phyloP scores from a whole-genome alignment of 2,888 invertebrate species.

The Drosophila mayaguana region DNA sequence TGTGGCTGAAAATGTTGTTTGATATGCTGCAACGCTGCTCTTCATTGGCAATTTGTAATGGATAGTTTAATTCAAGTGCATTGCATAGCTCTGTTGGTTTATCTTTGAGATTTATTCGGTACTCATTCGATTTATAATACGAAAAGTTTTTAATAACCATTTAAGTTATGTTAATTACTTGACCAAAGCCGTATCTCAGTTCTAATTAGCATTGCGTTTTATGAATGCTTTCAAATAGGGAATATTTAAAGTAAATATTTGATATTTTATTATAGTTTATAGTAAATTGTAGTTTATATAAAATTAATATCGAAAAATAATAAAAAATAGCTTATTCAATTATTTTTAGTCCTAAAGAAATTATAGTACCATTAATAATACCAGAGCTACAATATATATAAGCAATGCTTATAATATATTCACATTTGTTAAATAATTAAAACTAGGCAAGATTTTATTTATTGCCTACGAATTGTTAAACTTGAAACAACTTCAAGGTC shows the following conservation, averaged over 20 bases:
- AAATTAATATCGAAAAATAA: no score
- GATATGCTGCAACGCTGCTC: constrained; percentile 7
- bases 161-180: background rate
- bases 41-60: constrained; percentile 8
- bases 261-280: no score
- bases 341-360: no score
- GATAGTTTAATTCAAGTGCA: background rate
- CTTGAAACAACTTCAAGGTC: no score
- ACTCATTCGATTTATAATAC: background rate
- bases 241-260: background rate
- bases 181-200: background rate
- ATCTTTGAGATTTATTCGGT: background rate
- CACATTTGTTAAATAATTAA: no score
- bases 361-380: no score
- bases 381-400: no score
- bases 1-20: background rate
- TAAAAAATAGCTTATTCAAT: no score
- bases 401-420: no score
- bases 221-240: background rate
- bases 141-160: background rate
- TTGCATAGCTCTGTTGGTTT: background rate
- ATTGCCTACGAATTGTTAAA: no score
- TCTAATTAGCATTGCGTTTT: background rate
- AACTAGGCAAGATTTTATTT: no score
- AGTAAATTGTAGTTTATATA: no score